These are phyloP conservation scores for Elysia chlorotica DNA, from an alignment of 1,140 invertebrate species.

Conservation along the genomic window DNA sequence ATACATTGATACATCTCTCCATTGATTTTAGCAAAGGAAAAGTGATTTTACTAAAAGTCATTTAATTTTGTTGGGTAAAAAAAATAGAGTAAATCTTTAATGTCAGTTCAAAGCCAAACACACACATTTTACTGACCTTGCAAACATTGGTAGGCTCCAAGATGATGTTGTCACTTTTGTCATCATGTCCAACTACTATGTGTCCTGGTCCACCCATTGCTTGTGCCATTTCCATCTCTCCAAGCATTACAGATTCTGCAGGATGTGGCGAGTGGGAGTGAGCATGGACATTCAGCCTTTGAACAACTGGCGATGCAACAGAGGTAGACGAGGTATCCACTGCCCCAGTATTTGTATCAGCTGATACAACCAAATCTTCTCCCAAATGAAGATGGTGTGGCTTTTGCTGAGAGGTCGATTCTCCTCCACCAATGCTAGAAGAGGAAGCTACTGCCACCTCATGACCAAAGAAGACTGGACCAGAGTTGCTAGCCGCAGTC, in stretches of 20 bases:
- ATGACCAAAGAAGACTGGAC: not conserved
- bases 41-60: too few relatives aligned
- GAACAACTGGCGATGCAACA: conserved; percentile 4
- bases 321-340: not conserved
- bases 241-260: conserved; percentile 6
- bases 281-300: too few relatives aligned
- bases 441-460: not conserved
- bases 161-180: conserved; percentile 19
- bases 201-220: not conserved
- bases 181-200: conserved; percentile 17
- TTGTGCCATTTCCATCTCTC: conserved; percentile 2
- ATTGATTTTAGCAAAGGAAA: not conserved
- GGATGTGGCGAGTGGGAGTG: conserved; percentile 21
- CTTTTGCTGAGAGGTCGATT: too few relatives aligned
- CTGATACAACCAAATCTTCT: not conserved
- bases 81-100: too few relatives aligned
- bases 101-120: too few relatives aligned
- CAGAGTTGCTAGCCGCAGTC: not conserved
- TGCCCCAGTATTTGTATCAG: not conserved
- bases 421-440: not conserved
- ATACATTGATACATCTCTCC: not conserved
- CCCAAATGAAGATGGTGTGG: not conserved
- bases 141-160: conserved; percentile 70
- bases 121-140: too few relatives aligned
- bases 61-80: not conserved